Base-by-base conservation (phyloP, 2,113 vertebrate genomes). In the Cephalophus harveyi region DNA sequence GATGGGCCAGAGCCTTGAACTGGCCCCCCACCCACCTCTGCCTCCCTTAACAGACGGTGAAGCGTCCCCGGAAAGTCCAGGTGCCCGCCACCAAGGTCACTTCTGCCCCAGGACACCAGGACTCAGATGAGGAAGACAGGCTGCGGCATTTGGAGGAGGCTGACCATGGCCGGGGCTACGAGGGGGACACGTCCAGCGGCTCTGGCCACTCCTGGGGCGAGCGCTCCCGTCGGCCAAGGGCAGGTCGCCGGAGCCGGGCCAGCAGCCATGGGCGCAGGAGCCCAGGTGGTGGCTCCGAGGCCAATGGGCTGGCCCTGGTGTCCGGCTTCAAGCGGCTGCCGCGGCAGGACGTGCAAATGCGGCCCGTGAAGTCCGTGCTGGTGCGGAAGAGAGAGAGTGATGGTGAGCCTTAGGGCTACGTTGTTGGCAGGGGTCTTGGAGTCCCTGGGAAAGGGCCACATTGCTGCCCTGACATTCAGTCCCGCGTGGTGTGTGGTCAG, bases 321-420 rank as follows among this genome's bases (percentile, higher is more conserved):
- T 99, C 99, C 0, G 99, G 99, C 13, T 99, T 99, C 97, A 99
- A 99, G 98, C 98, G 99, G 94, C 98, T 99, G 33, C 99, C 99
- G 0, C 36, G 3, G 12, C 99, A 97, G 88, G 98, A 99, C 0
- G 96, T 98, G 5, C 94, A 60, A 0, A 98, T 98, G 27, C 99
- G 98, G 96, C 99, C 99, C 2, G 96, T 99, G 95, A 99, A 96
- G 0, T 99, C 99, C 0, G 99, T 99, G 6, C 98, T 99, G 83
- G 96, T 99, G 93, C 99, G 99, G 97, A 99, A 99, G 97, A 99
- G 96, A 57, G 97, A 99, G 84, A 98, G 98, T 0, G 99, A 99
- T 78, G 99, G 99, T 99, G 94, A 54, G 71, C 8, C 4, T 0
- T 21, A 14, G 1, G 62, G 40, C 3, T 2, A 5, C 2, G 28